Evolutionary conservation across 2,888 invertebrate species (phyloP).

Genomic region (Napeogenes inachia): DNA sequence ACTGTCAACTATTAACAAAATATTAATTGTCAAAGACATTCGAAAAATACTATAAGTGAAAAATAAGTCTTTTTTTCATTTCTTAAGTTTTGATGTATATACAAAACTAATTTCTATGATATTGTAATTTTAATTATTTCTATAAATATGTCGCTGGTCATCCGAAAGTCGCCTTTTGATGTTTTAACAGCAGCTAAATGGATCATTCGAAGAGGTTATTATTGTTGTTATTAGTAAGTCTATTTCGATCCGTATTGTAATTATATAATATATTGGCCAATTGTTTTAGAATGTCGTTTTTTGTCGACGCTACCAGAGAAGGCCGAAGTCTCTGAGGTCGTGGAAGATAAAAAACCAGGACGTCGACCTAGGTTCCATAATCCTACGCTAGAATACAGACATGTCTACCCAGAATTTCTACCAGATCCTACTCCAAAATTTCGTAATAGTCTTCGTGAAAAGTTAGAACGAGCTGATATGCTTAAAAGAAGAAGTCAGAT

Average conservation of each 20-base stretch:
- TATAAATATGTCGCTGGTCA: constrained; percentile 50
- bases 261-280: not conserved
- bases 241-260: not conserved
- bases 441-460: constrained; percentile 90
- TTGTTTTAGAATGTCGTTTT: constrained; percentile 48
- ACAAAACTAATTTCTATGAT: too few species aligned
- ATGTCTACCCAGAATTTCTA: constrained; percentile 93
- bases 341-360: constrained; percentile 34
- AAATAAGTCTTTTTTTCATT: too few species aligned
- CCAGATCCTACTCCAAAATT: constrained; percentile 88
- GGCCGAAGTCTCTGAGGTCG: constrained; percentile 32
- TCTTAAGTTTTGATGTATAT: too few species aligned
- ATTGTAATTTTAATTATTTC: too few species aligned
- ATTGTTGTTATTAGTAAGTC: not conserved
- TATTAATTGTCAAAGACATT: too few species aligned
- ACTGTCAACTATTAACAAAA: too few species aligned
- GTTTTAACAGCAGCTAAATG: constrained; percentile 53
- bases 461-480: constrained; percentile 95
- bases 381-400: constrained; percentile 78
- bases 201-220: constrained; percentile 63
- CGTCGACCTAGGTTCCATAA: constrained; percentile 42
- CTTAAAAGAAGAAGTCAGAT: constrained; percentile 86
- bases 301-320: constrained; percentile 57
- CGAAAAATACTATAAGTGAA: too few species aligned
- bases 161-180: constrained; percentile 46